phyloP scores from a whole-genome alignment of 2,113 vertebrate genomes.

The Emberiza fucata region DNA sequence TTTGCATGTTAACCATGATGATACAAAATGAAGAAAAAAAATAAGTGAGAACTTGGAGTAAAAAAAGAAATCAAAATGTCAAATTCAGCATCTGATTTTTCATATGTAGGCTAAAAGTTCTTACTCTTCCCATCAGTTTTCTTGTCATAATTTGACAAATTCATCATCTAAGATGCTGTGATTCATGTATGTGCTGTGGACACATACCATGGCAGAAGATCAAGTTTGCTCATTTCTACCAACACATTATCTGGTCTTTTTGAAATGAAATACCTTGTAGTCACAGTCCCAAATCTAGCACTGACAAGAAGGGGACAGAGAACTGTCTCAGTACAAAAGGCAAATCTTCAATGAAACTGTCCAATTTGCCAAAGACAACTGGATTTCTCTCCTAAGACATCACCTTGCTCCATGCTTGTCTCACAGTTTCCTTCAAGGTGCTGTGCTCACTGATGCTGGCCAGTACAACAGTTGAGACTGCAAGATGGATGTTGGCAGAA shows the following conservation, averaged over 20 bases:
- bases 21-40: background rate
- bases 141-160: background rate
- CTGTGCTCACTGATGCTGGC: background rate
- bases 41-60: rapidly evolving
- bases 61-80: rapidly evolving
- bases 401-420: background rate
- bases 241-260: background rate
- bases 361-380: background rate
- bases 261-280: background rate
- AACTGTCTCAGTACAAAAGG: background rate
- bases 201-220: background rate
- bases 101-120: background rate
- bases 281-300: background rate
- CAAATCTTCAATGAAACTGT: background rate
- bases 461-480: rapidly evolving
- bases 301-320: background rate
- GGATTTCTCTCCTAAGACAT: background rate
- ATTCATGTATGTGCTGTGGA: background rate
- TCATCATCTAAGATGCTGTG: background rate
- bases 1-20: background rate
- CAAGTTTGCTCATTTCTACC: background rate
- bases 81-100: background rate
- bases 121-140: background rate
- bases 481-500: rapidly evolving
- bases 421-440: background rate